These are phyloP conservation scores for Caenorhabditis becei DNA, from an alignment of 2,888 invertebrate genomes.

Conservation along the genomic window DNA sequence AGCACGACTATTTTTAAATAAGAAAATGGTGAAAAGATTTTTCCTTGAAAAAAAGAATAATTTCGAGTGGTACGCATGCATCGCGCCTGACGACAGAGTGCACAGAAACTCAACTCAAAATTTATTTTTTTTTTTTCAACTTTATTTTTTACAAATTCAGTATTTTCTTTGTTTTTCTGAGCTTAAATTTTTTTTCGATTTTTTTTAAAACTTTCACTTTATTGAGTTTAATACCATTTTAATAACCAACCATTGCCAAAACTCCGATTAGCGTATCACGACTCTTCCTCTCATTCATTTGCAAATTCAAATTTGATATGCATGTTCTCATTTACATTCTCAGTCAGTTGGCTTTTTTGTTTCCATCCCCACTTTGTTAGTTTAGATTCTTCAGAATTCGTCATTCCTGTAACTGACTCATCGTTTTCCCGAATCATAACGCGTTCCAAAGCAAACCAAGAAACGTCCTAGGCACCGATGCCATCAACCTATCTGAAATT, in stretches of 20 bases:
- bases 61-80: constrained; percentile 27
- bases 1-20: too few relatives aligned
- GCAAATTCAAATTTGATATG: too few relatives aligned
- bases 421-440: constrained; percentile 1
- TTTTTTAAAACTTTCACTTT: too few relatives aligned
- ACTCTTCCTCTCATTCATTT: too few relatives aligned
- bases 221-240: too few relatives aligned
- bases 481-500: constrained; percentile 39
- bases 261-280: too few relatives aligned
- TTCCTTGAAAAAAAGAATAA: constrained; percentile 3
- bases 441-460: background rate
- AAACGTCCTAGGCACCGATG: constrained; percentile 34
- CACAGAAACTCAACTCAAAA: background rate
- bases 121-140: background rate
- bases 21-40: background rate
- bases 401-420: constrained; percentile 18
- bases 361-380: background rate
- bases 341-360: background rate
- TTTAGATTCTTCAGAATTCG: background rate
- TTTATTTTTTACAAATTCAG: background rate
- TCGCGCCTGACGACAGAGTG: constrained; percentile 16
- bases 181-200: background rate
- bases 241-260: too few relatives aligned
- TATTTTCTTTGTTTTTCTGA: background rate
- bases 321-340: too few relatives aligned